Evolutionary conservation across 2,113 vertebrate genomes (phyloP).

Genomic region (Raja brachyura): DNA sequence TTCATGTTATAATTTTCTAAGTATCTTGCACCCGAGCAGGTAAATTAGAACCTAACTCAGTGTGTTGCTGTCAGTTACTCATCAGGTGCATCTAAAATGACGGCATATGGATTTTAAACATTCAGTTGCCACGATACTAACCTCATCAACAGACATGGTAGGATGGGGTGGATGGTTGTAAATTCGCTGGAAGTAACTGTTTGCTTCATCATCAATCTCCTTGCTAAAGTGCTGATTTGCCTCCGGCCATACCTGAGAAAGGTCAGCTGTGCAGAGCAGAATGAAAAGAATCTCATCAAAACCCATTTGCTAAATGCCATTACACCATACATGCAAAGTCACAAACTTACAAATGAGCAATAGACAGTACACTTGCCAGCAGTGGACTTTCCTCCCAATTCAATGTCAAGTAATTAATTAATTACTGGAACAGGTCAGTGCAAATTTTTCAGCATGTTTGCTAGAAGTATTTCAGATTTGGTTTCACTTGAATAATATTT

Average conservation of each 20-base stretch:
- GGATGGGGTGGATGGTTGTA: constrained; percentile 98
- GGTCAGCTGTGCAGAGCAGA: constrained; percentile 67
- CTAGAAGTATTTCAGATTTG: constrained; percentile 21
- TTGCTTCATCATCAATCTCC: constrained; percentile 98
- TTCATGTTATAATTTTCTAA: not conserved
- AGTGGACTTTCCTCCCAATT: not conserved
- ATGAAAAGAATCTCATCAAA: constrained; percentile 34
- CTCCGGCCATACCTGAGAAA: constrained; percentile 99
- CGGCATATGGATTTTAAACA: not conserved
- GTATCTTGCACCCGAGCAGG: not conserved
- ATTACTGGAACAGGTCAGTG: not conserved
- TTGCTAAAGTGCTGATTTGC: constrained; percentile 99
- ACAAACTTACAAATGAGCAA: not conserved
- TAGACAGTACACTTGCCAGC: not conserved
- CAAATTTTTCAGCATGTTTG: not conserved
- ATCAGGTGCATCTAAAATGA: not conserved
- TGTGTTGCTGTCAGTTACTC: not conserved
- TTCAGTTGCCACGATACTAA: constrained; percentile 50
- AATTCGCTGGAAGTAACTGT: constrained; percentile 98
- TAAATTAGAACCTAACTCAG: not conserved
- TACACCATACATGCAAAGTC: not conserved
- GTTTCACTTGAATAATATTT: not conserved
- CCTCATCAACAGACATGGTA: constrained; percentile 99
- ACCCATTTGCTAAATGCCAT: not conserved
- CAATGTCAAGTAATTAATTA: not conserved